A percentile compares a stretch with the other conserved stretches of the same genome.
Conservation (phyloP, 2,888 invertebrate genomes). For the Sphaerophoria rueppellii region DNA sequence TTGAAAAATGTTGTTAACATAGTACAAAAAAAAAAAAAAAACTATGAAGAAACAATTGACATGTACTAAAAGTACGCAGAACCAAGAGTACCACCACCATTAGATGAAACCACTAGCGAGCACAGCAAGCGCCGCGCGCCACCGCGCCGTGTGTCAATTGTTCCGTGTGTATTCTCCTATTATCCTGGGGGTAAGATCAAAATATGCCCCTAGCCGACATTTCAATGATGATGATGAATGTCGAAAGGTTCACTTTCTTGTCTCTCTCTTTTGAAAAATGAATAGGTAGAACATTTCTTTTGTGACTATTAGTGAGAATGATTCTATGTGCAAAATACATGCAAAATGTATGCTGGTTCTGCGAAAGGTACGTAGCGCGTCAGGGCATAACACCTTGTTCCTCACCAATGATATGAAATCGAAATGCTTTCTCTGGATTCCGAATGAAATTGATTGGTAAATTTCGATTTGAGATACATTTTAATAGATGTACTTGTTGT, state of each 20-base stretch:
- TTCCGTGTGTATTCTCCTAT: too few relatives aligned
- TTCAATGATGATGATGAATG: not conserved
- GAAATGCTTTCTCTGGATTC: not conserved
- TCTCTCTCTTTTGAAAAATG: not conserved
- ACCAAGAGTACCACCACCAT: not conserved
- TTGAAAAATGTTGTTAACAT: conserved; percentile 32
- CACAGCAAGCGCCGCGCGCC: not conserved
- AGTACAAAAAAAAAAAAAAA: not conserved
- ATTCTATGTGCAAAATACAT: conserved; percentile 1
- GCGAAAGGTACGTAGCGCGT: not conserved
- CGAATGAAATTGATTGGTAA: conserved; percentile 25
- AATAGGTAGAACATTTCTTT: not conserved
- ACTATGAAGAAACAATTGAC: conserved; percentile 15
- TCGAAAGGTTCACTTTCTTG: conserved; percentile 30
- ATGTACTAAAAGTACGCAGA: not conserved
- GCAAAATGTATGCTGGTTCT: conserved; percentile 32
- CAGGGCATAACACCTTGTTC: conserved; percentile 7
- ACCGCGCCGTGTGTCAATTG: not conserved
- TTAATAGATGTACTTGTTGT: conserved; percentile 24
- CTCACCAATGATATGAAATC: conserved; percentile 1
- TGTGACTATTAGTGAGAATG: not conserved
- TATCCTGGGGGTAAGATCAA: not conserved
- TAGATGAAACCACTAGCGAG: not conserved
- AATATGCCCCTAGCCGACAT: conserved; percentile 17
- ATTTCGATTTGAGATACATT: conserved; percentile 15